Base-by-base conservation (phyloP, 2,888 invertebrate genomes). In the Bombylius major region DNA sequence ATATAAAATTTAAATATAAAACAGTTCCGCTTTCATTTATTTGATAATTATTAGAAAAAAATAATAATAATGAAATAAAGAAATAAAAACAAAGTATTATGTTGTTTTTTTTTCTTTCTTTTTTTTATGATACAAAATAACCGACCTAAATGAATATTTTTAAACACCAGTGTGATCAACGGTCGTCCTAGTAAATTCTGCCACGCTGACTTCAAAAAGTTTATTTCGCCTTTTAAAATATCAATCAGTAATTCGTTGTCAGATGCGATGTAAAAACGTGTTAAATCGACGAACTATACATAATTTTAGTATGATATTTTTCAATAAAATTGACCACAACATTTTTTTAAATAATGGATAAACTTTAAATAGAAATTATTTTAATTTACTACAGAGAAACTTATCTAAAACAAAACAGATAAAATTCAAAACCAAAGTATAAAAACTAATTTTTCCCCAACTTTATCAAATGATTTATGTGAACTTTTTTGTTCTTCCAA, bases 161-260 rank as follows among this genome's bases (percentile, higher is more conserved):
- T 86, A 79, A 89, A 82, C 72, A 86, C 86, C 80, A 96, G 84
- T 64, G 93, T 89, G 75, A 96, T 89, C 71, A 94, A 83, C 61
- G 99, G 98, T 68, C 98, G 84, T 69, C 99, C 99, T 72, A 96
- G 84, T 79, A 94, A 90, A 78, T 91, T 91, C 80, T 92, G 92
- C 98, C 98, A 99, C 76, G 92, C 92, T 68, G 90, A 91, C 81
- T 97, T 95, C 80, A 97, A 85, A 82, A 95, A 96, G 81, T 93
- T 89, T 71, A 97, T 89, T 80, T 97, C 95, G 67, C 91, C 90
- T 81, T 93, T 93, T 79, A 95, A 89, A 75, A 90, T 90, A 80
- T 98, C 97, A 73, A 97, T 89, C 87, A 97, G 88, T 78, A 98
- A 84, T 77, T 95, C 93, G 78, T 90, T 90, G 80, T 99, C 98